Percentiles rank a stretch among this genome's conserved stretches.
Conservation (phyloP, 2,888 invertebrate species). For the Zygothrica quintamaculata region DNA sequence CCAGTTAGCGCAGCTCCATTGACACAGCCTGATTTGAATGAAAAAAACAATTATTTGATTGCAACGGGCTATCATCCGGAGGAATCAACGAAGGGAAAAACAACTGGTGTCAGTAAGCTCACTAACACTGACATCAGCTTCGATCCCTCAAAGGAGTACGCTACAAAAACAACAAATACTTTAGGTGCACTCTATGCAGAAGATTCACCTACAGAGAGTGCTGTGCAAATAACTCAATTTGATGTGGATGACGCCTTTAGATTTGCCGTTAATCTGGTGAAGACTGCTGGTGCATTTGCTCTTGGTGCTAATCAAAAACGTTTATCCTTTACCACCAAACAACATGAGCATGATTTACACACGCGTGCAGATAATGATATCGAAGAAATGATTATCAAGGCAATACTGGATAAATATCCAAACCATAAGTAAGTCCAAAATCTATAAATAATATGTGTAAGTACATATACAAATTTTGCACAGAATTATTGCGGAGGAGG, state of each 20-base stretch:
- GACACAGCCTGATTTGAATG: too few species aligned
- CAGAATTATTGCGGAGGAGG: conserved; percentile 61
- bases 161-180: conserved; percentile 58
- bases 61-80: too few species aligned
- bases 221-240: neutral
- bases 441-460: neutral
- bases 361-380: conserved; percentile 43
- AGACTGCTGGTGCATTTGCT: conserved; percentile 38
- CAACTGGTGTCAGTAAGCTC: neutral
- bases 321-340: conserved; percentile 28
- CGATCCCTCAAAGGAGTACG: conserved; percentile 54
- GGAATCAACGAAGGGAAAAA: neutral
- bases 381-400: conserved; percentile 45
- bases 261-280: conserved; percentile 43
- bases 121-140: conserved; percentile 58
- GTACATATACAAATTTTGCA: neutral
- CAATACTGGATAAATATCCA: conserved; percentile 48
- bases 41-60: too few species aligned
- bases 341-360: conserved; percentile 24
- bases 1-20: too few species aligned
- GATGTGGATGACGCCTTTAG: conserved; percentile 38
- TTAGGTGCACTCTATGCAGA: conserved; percentile 29
- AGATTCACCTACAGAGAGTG: neutral
- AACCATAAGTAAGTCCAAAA: conserved; percentile 47
- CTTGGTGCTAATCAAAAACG: conserved; percentile 22